Conservation (phyloP, 2,888 invertebrate genomes). For the Phania funesta region DNA sequence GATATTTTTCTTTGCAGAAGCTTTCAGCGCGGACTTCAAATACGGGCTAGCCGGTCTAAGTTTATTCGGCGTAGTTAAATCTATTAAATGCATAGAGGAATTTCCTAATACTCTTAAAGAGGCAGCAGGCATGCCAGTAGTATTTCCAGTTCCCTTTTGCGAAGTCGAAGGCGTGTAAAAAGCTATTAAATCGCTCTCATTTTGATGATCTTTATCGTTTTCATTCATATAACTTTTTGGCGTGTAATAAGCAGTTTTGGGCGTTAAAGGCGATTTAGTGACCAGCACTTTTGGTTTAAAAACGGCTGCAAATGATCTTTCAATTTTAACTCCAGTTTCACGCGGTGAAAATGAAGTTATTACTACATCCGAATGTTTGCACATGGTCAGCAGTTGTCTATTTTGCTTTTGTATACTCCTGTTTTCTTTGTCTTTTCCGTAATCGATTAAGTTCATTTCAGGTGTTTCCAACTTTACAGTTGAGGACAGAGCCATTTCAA, state of each 20-base stretch:
- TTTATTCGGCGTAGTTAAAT: conserved; percentile 76
- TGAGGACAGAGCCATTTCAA: conserved; percentile 13
- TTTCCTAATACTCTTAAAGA: conserved; percentile 39
- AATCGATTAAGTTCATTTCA: conserved; percentile 71
- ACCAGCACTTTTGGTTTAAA: conserved; percentile 60
- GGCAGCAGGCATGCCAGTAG: not conserved
- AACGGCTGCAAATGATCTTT: conserved; percentile 77
- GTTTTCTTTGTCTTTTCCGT: conserved; percentile 73
- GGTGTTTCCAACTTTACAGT: conserved; percentile 67
- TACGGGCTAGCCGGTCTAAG: conserved; percentile 53
- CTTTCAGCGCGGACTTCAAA: conserved; percentile 54
- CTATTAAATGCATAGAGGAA: conserved; percentile 77
- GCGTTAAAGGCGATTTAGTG: conserved; percentile 67
- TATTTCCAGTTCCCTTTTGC: conserved; percentile 65
- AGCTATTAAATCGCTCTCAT: conserved; percentile 70
- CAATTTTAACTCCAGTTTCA: conserved; percentile 73
- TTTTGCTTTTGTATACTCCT: conserved; percentile 57
- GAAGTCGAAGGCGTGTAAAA: conserved; percentile 75
- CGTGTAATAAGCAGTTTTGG: conserved; percentile 70
- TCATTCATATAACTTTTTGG: conserved; percentile 73
- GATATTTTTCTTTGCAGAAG: conserved; percentile 44
- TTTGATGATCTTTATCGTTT: conserved; percentile 67
- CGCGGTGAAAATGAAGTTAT: conserved; percentile 79
- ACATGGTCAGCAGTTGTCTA: conserved; percentile 51
- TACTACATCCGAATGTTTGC: conserved; percentile 74